Conservation (phyloP, 2,888 invertebrate genomes). For the Conomelus anceps region DNA sequence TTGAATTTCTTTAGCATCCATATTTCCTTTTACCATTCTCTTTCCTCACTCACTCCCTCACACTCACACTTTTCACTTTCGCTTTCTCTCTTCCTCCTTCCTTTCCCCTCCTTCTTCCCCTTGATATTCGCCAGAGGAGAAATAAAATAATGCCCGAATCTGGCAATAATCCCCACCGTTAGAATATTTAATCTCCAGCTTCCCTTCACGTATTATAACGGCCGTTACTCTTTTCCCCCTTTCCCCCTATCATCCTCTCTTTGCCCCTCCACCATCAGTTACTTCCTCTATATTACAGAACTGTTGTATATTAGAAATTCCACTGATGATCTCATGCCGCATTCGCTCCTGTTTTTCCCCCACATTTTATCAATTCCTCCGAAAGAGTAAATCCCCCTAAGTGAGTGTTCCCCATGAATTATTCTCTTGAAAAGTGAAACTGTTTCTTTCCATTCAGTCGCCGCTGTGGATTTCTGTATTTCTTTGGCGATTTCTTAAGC, state of each 20-base stretch:
- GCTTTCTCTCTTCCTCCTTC: neutral
- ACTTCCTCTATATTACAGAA: neutral
- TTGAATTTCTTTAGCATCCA: neutral
- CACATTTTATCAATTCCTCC: neutral
- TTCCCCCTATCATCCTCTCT: neutral
- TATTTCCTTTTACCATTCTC: neutral
- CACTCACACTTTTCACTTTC: neutral
- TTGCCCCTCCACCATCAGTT: neutral
- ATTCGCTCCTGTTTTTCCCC: neutral
- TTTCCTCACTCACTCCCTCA: neutral
- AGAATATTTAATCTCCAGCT: neutral
- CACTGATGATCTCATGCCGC: neutral
- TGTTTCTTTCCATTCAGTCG: neutral
- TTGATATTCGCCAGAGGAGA: neutral
- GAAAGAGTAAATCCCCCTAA: neutral
- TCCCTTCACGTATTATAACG: neutral
- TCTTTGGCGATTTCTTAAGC: neutral
- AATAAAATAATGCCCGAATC: neutral
- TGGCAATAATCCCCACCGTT: neutral
- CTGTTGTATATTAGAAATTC: neutral
- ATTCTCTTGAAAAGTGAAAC: neutral
- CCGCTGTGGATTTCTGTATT: neutral
- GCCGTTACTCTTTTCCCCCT: neutral
- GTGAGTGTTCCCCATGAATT: neutral
- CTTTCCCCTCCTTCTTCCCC: neutral